Evolutionary conservation across 1,140 invertebrate genomes (phyloP).

Genomic region (Calycopis cecrops): DNA sequence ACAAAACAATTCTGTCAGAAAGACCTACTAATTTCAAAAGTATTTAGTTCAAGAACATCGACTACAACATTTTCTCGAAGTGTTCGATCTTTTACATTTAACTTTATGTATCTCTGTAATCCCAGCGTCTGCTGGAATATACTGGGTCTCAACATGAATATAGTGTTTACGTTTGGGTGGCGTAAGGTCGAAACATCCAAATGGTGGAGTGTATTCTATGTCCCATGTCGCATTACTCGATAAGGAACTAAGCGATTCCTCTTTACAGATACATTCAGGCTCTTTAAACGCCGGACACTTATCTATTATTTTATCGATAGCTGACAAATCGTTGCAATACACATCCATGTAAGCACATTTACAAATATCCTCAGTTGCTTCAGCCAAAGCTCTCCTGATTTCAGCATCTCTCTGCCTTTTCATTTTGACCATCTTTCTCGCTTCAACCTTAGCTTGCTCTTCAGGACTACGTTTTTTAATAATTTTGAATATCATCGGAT

Average conservation of each 20-base stretch:
- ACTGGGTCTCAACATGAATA: constrained; percentile 64
- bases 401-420: constrained; percentile 62
- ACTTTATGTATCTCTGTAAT: constrained; percentile 40
- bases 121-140: constrained; percentile 52
- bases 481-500: constrained; percentile 76
- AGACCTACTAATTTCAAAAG: background rate
- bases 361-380: constrained; percentile 66
- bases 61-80: constrained; percentile 36
- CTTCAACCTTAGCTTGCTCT: constrained; percentile 63
- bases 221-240: constrained; percentile 71
- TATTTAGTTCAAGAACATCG: constrained; percentile 14
- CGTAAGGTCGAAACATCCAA: constrained; percentile 61
- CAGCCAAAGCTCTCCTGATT: constrained; percentile 59
- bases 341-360: constrained; percentile 72
- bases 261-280: constrained; percentile 58
- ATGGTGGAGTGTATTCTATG: constrained; percentile 68
- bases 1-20: background rate
- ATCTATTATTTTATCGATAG: constrained; percentile 65
- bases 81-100: constrained; percentile 40
- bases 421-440: constrained; percentile 60
- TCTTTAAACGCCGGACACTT: constrained; percentile 64
- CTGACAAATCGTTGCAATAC: constrained; percentile 63
- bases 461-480: constrained; percentile 71
- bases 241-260: constrained; percentile 57
- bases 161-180: constrained; percentile 49